phyloP scores from a whole-genome alignment of 2,797 vertebrate species.

The Karalla daura region DNA sequence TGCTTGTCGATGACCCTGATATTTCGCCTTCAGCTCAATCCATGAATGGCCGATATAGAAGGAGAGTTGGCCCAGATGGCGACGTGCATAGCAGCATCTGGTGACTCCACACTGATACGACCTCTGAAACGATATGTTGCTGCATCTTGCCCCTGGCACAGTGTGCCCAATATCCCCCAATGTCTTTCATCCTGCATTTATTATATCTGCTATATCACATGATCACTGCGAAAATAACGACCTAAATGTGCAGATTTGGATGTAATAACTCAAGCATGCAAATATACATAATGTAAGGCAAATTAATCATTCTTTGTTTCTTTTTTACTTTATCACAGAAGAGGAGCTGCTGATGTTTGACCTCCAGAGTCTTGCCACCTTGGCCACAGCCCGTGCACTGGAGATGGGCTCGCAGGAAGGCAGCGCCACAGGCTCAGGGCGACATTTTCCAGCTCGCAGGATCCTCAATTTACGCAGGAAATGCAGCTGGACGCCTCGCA shows the following conservation, averaged over 20 bases:
- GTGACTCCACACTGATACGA: conserved; percentile 44
- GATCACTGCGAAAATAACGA: background rate
- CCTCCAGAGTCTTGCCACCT: conserved; percentile 92
- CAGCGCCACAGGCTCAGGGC: conserved; percentile 59
- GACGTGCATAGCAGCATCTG: conserved; percentile 49
- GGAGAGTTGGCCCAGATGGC: conserved; percentile 47
- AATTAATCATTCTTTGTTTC: background rate
- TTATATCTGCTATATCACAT: background rate
- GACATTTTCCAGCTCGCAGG: conserved; percentile 80
- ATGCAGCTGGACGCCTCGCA: conserved; percentile 93
- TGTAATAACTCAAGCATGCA: background rate
- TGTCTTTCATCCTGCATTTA: conserved; percentile 17
- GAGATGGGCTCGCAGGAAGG: conserved; percentile 83
- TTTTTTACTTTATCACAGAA: conserved; percentile 62
- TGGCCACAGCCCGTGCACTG: conserved; percentile 93
- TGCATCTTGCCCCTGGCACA: background rate
- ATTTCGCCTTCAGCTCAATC: conserved; percentile 17
- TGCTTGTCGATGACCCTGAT: conserved; percentile 7
- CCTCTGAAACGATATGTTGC: conserved; percentile 35
- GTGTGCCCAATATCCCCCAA: conserved; percentile 6
- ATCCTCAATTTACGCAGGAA: conserved; percentile 90
- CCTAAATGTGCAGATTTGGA: background rate
- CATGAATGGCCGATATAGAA: conserved; percentile 23
- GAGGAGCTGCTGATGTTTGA: conserved; percentile 91
- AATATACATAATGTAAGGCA: background rate